Percentiles rank a stretch among this genome's conserved stretches.
phyloP scores from a whole-genome alignment of 2,888 invertebrate genomes.

The Flabesymbios commensalis region DNA sequence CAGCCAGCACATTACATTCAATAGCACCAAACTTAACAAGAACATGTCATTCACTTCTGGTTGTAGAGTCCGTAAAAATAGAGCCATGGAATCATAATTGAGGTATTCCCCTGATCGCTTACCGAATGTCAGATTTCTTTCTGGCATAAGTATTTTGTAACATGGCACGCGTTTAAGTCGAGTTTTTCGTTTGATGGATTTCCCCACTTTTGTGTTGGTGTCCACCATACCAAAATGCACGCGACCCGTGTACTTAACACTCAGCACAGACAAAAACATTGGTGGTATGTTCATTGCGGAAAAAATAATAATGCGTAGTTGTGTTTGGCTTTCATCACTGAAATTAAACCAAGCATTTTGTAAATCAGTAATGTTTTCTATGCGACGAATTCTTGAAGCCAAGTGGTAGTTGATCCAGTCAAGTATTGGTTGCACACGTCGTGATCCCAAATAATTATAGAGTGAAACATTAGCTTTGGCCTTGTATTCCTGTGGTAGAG shows the following conservation, averaged over 20 bases:
- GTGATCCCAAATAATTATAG: conserved; percentile 55
- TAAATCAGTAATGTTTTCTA: conserved; percentile 54
- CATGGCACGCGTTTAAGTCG: conserved; percentile 40
- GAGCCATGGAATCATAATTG: conserved; percentile 62
- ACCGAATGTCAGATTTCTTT: conserved; percentile 61
- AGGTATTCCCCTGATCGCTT: conserved; percentile 59
- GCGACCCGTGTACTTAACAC: conserved; percentile 65
- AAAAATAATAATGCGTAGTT: conserved; percentile 61
- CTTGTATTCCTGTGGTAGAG: conserved; percentile 62
- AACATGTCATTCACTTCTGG: conserved; percentile 66
- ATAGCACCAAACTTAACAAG: conserved; percentile 61
- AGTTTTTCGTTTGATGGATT: neutral
- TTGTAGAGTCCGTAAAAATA: conserved; percentile 62
- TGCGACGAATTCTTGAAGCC: conserved; percentile 57
- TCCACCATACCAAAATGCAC: conserved; percentile 62
- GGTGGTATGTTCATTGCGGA: conserved; percentile 62
- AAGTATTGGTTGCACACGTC: conserved; percentile 54
- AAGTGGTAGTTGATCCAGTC: conserved; percentile 63
- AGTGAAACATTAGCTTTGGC: conserved; percentile 63
- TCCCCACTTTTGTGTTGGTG: conserved; percentile 29
- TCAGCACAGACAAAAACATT: conserved; percentile 64
- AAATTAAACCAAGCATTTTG: conserved; percentile 54
- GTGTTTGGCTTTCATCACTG: conserved; percentile 19
- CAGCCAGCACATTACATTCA: conserved; percentile 62
- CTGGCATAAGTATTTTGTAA: conserved; percentile 63